Conservation (phyloP, 2,797 vertebrate genomes). For the Glyptemys insculpta region DNA sequence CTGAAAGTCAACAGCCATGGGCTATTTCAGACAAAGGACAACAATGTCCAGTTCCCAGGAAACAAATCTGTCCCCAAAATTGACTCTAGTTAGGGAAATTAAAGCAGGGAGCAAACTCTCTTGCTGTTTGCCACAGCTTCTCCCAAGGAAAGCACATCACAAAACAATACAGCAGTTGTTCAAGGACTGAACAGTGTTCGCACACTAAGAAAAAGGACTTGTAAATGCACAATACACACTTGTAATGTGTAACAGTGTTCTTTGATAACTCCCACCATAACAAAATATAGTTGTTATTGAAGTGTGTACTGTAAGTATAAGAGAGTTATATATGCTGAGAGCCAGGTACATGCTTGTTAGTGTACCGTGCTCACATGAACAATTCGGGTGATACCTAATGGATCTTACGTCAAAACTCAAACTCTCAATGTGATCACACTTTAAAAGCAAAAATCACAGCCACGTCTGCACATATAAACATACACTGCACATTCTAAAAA, state of each 20-base stretch:
- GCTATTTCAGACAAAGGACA: background rate
- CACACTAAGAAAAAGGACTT: background rate
- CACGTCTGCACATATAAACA: background rate
- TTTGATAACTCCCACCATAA: background rate
- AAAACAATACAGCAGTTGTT: background rate
- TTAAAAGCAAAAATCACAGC: background rate
- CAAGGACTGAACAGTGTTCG: background rate
- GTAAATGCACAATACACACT: background rate
- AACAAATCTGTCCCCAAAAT: background rate
- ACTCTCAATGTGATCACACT: background rate
- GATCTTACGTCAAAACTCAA: background rate
- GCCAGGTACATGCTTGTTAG: background rate
- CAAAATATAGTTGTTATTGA: background rate
- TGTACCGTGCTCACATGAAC: background rate
- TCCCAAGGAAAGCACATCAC: background rate
- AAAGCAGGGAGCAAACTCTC: background rate
- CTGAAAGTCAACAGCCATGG: background rate
- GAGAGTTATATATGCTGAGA: background rate
- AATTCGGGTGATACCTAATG: background rate
- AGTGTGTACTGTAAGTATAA: background rate
- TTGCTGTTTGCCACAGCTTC: background rate
- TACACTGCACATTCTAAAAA: background rate
- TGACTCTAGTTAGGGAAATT: background rate
- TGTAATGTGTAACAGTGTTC: background rate
- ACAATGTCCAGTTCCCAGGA: background rate